Evolutionary conservation across 2,888 invertebrate species (phyloP).

Genomic region (Amblyjoppa proteus): DNA sequence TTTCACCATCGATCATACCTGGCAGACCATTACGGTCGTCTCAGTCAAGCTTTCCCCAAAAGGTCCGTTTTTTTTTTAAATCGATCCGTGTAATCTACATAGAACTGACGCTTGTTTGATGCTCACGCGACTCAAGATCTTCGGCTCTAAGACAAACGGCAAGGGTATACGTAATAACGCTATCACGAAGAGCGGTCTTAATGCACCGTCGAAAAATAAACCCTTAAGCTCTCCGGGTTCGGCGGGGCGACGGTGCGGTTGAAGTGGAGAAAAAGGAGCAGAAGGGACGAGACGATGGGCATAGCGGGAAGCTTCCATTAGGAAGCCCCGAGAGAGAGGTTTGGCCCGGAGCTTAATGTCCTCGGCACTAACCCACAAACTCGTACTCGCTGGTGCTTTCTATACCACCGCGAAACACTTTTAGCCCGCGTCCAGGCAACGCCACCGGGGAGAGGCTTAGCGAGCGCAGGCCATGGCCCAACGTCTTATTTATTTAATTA

Average conservation of each 20-base stretch:
- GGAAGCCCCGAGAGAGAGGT: conserved; percentile 47
- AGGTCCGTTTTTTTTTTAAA: background rate
- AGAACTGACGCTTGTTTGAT: background rate
- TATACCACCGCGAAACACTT: conserved; percentile 54
- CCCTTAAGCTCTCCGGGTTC: conserved; percentile 24
- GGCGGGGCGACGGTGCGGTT: background rate
- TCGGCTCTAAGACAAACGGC: background rate
- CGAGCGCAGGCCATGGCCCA: conserved; percentile 31
- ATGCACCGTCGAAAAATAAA: conserved; percentile 44
- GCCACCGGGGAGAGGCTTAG: conserved; percentile 18
- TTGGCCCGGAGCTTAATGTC: conserved; percentile 62
- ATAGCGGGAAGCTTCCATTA: conserved; percentile 53
- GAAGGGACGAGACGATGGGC: conserved; percentile 32
- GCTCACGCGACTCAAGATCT: background rate
- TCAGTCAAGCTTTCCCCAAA: too few relatives aligned
- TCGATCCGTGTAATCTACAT: background rate
- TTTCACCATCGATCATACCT: too few relatives aligned
- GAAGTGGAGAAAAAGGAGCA: conserved; percentile 36
- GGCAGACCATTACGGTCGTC: too few relatives aligned
- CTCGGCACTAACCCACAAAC: conserved; percentile 53
- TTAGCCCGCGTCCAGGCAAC: conserved; percentile 27
- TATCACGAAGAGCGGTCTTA: conserved; percentile 20
- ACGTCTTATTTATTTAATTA: conserved; percentile 70
- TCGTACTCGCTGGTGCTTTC: conserved; percentile 24
- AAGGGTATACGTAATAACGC: background rate